Percentiles rank a stretch among this genome's conserved stretches.
Evolutionary conservation across 2,113 vertebrate genomes (phyloP).

Genomic region (Myotis lucifugus): DNA sequence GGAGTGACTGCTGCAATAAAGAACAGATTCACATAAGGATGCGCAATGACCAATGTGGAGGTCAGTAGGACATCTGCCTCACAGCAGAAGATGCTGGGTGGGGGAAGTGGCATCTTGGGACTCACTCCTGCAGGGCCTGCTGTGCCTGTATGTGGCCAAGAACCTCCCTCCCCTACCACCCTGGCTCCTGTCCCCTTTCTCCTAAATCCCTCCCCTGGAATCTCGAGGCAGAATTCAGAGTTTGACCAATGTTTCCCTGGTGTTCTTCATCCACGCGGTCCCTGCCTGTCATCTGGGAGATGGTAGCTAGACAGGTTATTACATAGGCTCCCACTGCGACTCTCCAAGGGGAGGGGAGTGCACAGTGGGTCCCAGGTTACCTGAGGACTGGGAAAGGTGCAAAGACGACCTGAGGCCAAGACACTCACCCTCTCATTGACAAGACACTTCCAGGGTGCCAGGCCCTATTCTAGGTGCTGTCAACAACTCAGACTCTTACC

Average conservation of each 20-base stretch:
- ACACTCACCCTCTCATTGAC: not conserved
- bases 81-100: not conserved
- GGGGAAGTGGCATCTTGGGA: not conserved
- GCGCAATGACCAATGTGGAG: not conserved
- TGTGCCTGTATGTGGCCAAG: not conserved
- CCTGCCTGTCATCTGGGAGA: not conserved
- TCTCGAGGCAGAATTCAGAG: not conserved
- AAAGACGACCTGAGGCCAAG: conserved; percentile 3
- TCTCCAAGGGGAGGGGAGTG: not conserved
- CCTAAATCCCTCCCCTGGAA: not conserved
- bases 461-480: not conserved
- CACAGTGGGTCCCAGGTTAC: not conserved
- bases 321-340: not conserved
- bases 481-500: not conserved
- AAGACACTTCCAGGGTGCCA: not conserved
- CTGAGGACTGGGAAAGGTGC: not conserved
- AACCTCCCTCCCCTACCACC: not conserved
- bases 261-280: not conserved
- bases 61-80: not conserved
- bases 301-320: not conserved
- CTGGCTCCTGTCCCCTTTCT: not conserved
- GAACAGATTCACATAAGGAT: not conserved
- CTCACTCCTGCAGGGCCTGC: not conserved
- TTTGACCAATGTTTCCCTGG: not conserved
- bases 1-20: not conserved